Evolutionary conservation across 1,140 invertebrate genomes (phyloP), one percentile per base, ranked within the genome.

Genomic region (Eriosoma lanigerum): DNA sequence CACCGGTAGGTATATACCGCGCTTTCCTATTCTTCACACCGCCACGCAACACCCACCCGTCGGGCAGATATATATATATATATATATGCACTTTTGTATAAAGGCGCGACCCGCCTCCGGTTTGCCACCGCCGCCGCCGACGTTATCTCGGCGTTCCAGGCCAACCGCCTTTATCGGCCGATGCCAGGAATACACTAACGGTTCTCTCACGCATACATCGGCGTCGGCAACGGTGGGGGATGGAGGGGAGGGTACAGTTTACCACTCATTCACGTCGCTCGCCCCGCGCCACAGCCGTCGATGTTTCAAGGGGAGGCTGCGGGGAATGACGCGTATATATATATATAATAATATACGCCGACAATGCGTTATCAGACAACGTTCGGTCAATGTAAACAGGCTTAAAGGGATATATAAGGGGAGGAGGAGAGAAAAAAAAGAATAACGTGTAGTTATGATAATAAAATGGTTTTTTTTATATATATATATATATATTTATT

Each of bases 131-230:
- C 60, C 60, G 38, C 32, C 64, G 64, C 64, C 32, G n/a, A 19
- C 52, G 73, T 78, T 78, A 78, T 78, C 73, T 78, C 73, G 52
- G 73, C 54, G 73, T 78, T 78, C 73, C 73, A 78, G 73, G 73
- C 73, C 73, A 78, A 78, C 73, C 73, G 73, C 73, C 73, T 78
- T 78, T 78, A 78, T 78, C 73, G 73, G 32, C 73, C 54, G 54
- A 78, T 19, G 54, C 73, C 73, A 78, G 73, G 38, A 78, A 46
- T 60, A 58, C 46, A 70, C 54, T 54, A 75, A 75, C 52, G 52
- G 52, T 38, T 3, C 64, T 21, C 64, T 21, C 64, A 38, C 66
- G 21, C 66, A 50, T 21, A 29, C 24, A 8, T 3, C 3, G 32
- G 32, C 32, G 32, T 3, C 32, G 32, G 8, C 66, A n/a, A n/a